Evolutionary conservation across 2,113 vertebrate genomes (phyloP).

Genomic region (Colaptes auratus): DNA sequence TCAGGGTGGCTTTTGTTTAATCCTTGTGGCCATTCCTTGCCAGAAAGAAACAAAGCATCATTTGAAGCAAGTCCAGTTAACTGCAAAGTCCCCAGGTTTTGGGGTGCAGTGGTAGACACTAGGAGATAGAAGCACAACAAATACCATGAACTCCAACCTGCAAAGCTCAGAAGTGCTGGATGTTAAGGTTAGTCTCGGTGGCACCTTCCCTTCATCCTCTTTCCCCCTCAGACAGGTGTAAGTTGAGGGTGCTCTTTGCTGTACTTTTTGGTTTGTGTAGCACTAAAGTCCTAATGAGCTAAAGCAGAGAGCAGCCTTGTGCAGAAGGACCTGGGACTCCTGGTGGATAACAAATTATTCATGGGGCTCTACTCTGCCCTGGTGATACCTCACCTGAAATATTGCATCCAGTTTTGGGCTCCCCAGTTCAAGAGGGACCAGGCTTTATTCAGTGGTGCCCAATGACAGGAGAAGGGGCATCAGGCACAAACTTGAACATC

Average conservation of each 20-base stretch:
- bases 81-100: background rate
- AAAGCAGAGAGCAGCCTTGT: background rate
- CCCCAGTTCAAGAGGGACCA: too few species aligned
- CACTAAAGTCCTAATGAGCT: conserved; percentile 8
- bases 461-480: too few species aligned
- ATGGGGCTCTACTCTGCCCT: too few species aligned
- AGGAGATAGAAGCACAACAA: background rate
- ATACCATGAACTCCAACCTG: background rate
- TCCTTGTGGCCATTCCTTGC: background rate
- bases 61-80: background rate
- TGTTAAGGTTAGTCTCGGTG: background rate
- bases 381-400: too few species aligned
- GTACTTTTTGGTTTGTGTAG: background rate
- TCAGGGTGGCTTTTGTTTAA: background rate
- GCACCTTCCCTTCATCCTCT: background rate
- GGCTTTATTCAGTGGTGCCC: too few species aligned
- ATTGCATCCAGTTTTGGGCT: too few species aligned
- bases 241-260: background rate
- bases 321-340: too few species aligned
- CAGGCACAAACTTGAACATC: too few species aligned
- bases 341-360: too few species aligned
- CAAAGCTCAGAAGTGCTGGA: background rate
- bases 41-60: background rate
- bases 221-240: background rate
- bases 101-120: background rate